A percentile compares a stretch with the other conserved stretches of the same genome.
Evolutionary conservation across 2,888 invertebrate genomes (phyloP).

Genomic region (Eristalis pertinax): DNA sequence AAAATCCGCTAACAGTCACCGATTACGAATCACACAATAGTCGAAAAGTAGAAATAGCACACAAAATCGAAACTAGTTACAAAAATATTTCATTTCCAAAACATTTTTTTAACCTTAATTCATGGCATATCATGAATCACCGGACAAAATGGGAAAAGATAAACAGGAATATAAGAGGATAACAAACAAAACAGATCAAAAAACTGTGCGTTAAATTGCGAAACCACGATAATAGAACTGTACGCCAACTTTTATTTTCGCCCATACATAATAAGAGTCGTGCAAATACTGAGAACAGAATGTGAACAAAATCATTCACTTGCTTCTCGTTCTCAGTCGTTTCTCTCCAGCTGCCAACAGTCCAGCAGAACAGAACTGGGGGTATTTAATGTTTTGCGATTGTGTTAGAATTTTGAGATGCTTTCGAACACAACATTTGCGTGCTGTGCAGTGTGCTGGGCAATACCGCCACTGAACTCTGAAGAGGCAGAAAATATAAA

Average conservation of each 20-base stretch:
- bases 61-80: not conserved
- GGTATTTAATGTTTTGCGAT: not conserved
- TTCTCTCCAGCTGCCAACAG: not conserved
- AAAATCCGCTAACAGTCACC: not conserved
- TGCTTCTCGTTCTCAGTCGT: not conserved
- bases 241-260: not conserved
- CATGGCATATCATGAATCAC: not conserved
- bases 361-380: not conserved
- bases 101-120: not conserved
- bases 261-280: not conserved
- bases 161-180: not conserved
- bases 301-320: not conserved
- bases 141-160: not conserved
- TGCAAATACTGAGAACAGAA: not conserved
- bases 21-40: not conserved
- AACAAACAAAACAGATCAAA: not conserved
- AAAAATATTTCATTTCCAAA: not conserved
- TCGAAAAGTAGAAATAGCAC: not conserved
- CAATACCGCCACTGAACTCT: not conserved
- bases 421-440: not conserved
- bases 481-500: not conserved
- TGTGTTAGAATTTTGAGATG: not conserved
- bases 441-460: not conserved
- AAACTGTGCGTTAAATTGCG: not conserved
- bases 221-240: not conserved